Base-by-base conservation (phyloP, 2,113 vertebrate genomes). In the Maccullochella peelii region DNA sequence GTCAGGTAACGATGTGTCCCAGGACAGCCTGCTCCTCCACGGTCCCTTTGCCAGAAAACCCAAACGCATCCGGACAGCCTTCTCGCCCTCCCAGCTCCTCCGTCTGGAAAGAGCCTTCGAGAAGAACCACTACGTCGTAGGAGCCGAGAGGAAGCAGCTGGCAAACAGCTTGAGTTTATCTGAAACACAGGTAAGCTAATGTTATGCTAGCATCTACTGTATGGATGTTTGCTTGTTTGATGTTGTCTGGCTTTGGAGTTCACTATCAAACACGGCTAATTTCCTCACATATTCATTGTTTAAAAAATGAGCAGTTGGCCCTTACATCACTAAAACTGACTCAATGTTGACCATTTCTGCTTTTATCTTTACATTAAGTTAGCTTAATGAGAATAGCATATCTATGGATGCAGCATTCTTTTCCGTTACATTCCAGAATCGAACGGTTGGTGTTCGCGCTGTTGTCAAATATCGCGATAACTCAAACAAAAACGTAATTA, bases 71-170 rank as follows among this genome's bases (percentile, higher is more conserved):
- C 97, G 98, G 81, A 99, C 98, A 1, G 98, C 98, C 91, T 99
- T 99, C 86, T 99, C 97, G 0, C 97, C 97, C 0, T 99, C 98
- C 0, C 98, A 99, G 96, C 97, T 99, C 50, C 96, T 99, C 86
- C 95, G 97, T 0, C 95, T 99, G 88, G 98, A 99, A 69, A 87
- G 97, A 61, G 98, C 98, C 91, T 99, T 99, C 85, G 98, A 99
- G 95, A 99, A 99, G 96, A 99, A 99, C 90, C 98, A 99, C 91
- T 99, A 99, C 86, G 97, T 99, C 76, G 98, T 99, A 79, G 98
- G 98, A 4, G 97, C 97, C 20, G 98, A 99, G 90, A 93, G 98
- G 89, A 99, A 99, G 94, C 98, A 99, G 94, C 94, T 99, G 91
- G 97, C 98, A 2, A 97, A 96, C 95, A 97, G 97, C 92, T 94